Base-by-base conservation (phyloP, 2,113 vertebrate species). In the Leucoraja erinaceus region DNA sequence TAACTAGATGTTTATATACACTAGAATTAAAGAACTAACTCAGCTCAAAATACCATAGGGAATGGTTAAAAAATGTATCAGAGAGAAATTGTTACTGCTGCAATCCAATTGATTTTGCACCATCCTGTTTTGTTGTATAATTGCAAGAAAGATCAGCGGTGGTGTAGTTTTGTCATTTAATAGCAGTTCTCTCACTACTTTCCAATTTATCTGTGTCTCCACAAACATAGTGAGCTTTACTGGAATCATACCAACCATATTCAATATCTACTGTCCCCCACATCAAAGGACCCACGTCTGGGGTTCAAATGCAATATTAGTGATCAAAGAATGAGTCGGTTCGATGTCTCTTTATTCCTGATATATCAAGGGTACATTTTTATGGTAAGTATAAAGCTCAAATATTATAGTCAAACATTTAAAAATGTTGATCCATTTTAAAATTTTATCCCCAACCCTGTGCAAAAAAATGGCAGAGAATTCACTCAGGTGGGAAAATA, bases 241-340 rank as follows among this genome's bases (percentile, higher is more conserved):
- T 90, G 63, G 63, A 68, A 90, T 38, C 70, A 31, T 70, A 63
- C 68, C 88, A 90, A 38, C 84, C 84, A 88, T 61, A 66, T 31
- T 88, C 84, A 90, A 38, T 25, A 66, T 38, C 31, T 31, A 90
- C 63, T 38, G 66, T n/a, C 7, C 28, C 9, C 63, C 47, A 63
- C 63, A 70, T 90, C 63, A 90, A 70, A 70, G 63, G 20, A 90
- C 31, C 12, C 31, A 90, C n/a, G 68, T 16, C 28, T 68, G 7
- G 5, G 81, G 54, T 12, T 54, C 25, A 22, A 84, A 84, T 84
- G 9, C 63, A 70, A 8, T 22, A 90, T 70, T 38, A 70, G 16
- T 33, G 88, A 90, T 70, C 63, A 90, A 70, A 70, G 12, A 33
- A 90, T 70, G n/a, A 5, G 14, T 38, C 61, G n/a, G 84, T 28